phyloP scores from a whole-genome alignment of 2,888 invertebrate species.

The Campaea margaritaria region DNA sequence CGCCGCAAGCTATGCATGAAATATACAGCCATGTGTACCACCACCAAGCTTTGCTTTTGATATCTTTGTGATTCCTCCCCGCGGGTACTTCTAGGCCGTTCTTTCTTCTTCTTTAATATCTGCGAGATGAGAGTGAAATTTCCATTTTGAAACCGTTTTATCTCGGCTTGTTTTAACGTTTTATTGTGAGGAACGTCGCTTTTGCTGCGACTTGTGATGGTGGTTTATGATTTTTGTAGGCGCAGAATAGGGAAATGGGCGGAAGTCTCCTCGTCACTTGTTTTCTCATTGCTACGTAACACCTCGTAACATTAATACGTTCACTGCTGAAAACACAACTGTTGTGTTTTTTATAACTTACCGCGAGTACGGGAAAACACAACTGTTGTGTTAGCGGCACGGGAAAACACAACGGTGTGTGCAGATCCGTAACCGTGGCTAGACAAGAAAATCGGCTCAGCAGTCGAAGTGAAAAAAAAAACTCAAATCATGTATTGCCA shows the following conservation, averaged over 20 bases:
- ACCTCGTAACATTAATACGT: too few species aligned
- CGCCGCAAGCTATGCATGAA: constrained; percentile 29
- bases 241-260: not conserved
- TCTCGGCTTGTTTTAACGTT: constrained; percentile 29
- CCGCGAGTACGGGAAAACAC: too few species aligned
- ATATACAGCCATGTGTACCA: constrained; percentile 44
- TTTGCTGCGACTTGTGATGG: not conserved
- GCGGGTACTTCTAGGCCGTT: constrained; percentile 28
- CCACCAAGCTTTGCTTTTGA: constrained; percentile 49
- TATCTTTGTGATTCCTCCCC: constrained; percentile 36
- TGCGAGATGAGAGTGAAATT: constrained; percentile 21
- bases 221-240: not conserved
- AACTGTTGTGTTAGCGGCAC: too few species aligned
- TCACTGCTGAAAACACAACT: too few species aligned
- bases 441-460: too few species aligned
- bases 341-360: too few species aligned
- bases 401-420: too few species aligned
- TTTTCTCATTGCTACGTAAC: too few species aligned
- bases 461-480: too few species aligned
- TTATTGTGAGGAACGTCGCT: constrained; percentile 20
- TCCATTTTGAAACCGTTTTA: constrained; percentile 30
- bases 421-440: too few species aligned
- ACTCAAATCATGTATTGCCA: too few species aligned
- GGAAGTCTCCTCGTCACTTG: too few species aligned
- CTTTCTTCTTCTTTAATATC: constrained; percentile 29